Percentiles rank a stretch among this genome's conserved stretches.
Conservation (phyloP, 2,888 invertebrate species). For the Eristalis tenax region DNA sequence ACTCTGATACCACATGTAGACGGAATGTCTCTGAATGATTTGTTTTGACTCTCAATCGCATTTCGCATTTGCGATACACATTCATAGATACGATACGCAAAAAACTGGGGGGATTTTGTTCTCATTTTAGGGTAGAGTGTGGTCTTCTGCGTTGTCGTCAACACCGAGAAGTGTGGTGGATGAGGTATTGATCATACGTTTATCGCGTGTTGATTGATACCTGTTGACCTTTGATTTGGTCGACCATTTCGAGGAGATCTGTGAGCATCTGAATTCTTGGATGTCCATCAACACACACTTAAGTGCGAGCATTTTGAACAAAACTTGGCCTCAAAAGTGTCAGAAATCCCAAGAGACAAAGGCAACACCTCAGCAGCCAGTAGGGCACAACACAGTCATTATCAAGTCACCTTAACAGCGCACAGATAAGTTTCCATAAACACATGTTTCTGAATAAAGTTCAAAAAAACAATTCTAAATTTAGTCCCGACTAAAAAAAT, state of each 20-base stretch:
- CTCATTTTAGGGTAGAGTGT: background rate
- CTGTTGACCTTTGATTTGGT: too few species aligned
- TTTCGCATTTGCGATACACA: slow-evolving; percentile 30
- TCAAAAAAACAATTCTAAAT: slow-evolving; percentile 41
- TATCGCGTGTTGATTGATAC: too few species aligned
- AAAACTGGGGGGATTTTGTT: background rate
- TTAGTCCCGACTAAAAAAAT: slow-evolving; percentile 10
- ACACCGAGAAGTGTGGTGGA: background rate
- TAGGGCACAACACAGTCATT: background rate
- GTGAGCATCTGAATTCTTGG: too few species aligned
- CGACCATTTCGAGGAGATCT: too few species aligned
- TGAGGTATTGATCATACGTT: too few species aligned
- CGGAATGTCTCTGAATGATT: slow-evolving; percentile 64
- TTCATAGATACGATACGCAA: slow-evolving; percentile 6
- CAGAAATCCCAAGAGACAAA: background rate
- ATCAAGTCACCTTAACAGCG: background rate
- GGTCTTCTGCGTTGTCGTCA: background rate
- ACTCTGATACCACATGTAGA: slow-evolving; percentile 44
- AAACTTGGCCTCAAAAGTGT: too few species aligned
- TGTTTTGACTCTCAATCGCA: slow-evolving; percentile 57
- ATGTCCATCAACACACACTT: too few species aligned
- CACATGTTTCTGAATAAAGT: slow-evolving; percentile 49
- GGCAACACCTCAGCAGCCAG: background rate
- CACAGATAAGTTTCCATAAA: background rate
- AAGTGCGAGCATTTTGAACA: too few species aligned